phyloP scores from a whole-genome alignment of 2,113 vertebrate species.

The Xiphophorus couchianus region DNA sequence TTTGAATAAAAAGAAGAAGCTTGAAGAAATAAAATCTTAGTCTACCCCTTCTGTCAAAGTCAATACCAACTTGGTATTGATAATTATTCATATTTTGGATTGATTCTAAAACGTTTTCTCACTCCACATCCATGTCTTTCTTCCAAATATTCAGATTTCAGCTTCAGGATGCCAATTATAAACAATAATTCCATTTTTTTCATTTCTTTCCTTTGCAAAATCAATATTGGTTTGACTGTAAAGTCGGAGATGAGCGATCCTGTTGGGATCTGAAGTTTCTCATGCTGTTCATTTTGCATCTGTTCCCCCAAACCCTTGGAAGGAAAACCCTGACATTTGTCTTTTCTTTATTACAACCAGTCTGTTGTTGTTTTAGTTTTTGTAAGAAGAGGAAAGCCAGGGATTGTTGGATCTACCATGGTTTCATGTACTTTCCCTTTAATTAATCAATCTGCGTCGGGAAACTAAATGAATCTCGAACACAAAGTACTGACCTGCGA shows the following conservation, averaged over 20 bases:
- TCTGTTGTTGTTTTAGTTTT: conserved; percentile 32
- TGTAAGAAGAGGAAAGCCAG: conserved; percentile 7
- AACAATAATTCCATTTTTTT: not conserved
- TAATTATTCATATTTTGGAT: too few species aligned
- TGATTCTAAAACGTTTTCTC: not conserved
- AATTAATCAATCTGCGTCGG: conserved; percentile 29
- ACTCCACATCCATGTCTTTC: not conserved
- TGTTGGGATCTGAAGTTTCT: not conserved
- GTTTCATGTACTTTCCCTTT: conserved; percentile 17
- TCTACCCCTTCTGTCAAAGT: too few species aligned
- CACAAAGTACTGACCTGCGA: conserved; percentile 30
- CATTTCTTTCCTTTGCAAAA: not conserved
- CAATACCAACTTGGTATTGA: too few species aligned
- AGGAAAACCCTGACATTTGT: conserved; percentile 66
- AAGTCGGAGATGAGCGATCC: not conserved
- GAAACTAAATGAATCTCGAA: conserved; percentile 30
- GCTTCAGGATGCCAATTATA: not conserved
- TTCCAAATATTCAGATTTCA: not conserved
- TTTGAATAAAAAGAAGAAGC: too few species aligned
- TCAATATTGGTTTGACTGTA: not conserved
- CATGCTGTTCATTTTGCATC: not conserved
- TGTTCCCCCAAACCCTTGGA: not conserved
- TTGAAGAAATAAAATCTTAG: too few species aligned
- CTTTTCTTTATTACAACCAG: conserved; percentile 67
- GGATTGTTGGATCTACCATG: conserved; percentile 3